phyloP scores from a whole-genome alignment of 2,888 invertebrate species.

The Melanostoma mellinum region DNA sequence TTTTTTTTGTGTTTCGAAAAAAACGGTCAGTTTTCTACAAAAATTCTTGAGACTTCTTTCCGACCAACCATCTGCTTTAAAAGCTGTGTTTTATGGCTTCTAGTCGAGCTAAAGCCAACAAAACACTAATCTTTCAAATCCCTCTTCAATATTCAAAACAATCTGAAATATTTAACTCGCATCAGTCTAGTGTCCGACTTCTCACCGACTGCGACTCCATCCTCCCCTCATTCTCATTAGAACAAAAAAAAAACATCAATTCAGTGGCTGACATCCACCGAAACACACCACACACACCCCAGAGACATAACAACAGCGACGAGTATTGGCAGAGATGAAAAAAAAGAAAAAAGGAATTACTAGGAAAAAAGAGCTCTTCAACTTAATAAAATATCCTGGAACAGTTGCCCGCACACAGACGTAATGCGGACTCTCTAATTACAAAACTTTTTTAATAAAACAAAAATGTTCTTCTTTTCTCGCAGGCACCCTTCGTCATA shows the following conservation, averaged over 20 bases:
- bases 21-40: no score
- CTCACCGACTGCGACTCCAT: no score
- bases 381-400: constrained; percentile 68
- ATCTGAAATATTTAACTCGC: no score
- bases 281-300: constrained; percentile 8
- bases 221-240: background rate
- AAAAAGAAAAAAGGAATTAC: background rate
- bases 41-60: no score
- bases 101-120: no score
- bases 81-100: no score
- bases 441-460: constrained; percentile 73
- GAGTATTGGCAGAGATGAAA: constrained; percentile 9
- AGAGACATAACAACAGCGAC: constrained; percentile 25
- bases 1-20: no score
- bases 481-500: constrained; percentile 17
- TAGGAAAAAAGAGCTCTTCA: constrained; percentile 52
- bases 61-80: no score
- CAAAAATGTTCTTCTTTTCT: constrained; percentile 51
- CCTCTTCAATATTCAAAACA: no score
- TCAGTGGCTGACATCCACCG: constrained; percentile 39
- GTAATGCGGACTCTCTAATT: constrained; percentile 73
- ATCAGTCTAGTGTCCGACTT: no score
- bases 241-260: background rate
- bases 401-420: constrained; percentile 58
- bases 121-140: no score